Evolutionary conservation across 1,140 invertebrate species (phyloP), one percentile per base, ranked within the genome.

Genomic region (Bombyx mandarina): DNA sequence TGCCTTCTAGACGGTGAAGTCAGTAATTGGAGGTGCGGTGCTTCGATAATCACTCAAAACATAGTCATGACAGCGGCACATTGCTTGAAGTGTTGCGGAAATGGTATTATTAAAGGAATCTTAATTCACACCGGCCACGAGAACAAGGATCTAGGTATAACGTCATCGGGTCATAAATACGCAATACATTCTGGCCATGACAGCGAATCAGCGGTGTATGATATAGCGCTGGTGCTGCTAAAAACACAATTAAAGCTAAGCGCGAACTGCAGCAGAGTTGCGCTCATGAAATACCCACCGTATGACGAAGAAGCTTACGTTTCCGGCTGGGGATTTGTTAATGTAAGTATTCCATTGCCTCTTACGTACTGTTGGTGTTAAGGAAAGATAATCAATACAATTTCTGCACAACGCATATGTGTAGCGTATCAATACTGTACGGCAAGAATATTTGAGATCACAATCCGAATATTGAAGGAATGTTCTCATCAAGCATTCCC

Each of bases 291-390:
- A n/a, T 35, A 45, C 8, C 65, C 69, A 35, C 66, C 66, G 7
- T 26, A 10, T 26, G 18, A 47, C 2, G 58, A 49, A 44, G 7
- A 45, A 43, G 71, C 61, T 43, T 35, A 43, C 10, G 51, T 77
- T 18, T 66, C 75, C 45, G 75, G 75, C 2, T 77, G 75, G 75
- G 73, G 75, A 6, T 44, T 67, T 7, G 44, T 66, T 45, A 54
- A 74, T 54, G 73, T 77, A 64, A 71, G 75, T 65, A 9, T 35
- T 35, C 26, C 2, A 0, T 35, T 35, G 4, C 26, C 26, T 35
- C 26, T 5, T 35, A 35, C 26, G 26, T 1, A 35, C 2, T 35
- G 2, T 35, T 35, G 26, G 26, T 35, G 4, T 35, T 35, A 35
- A 5, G 26, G 26, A 35, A 35, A 35, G 4, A 35, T 18, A 35